These are phyloP conservation scores for Pteropus alecto DNA, from an alignment of 2,113 vertebrate species.

Conservation along the genomic window DNA sequence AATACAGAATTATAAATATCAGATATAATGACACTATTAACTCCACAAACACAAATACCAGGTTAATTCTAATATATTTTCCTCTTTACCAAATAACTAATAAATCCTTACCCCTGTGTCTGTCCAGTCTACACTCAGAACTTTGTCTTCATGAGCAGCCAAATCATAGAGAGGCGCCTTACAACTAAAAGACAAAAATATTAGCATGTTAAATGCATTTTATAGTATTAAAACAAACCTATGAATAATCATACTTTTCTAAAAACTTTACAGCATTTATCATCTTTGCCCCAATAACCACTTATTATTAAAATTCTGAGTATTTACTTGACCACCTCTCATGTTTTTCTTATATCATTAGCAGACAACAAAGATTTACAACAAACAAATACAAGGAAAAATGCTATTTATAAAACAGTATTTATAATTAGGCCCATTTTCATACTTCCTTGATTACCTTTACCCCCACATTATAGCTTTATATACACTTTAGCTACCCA, in stretches of 20 bases:
- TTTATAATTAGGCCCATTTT: not conserved
- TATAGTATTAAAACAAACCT: not conserved
- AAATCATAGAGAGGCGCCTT: conserved; percentile 97
- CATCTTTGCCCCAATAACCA: not conserved
- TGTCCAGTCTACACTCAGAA: conserved; percentile 97
- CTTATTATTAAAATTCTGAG: conserved; percentile 34
- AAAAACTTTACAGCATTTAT: not conserved
- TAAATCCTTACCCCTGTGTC: conserved; percentile 91
- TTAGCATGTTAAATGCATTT: not conserved
- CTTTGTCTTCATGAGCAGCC: conserved; percentile 97
- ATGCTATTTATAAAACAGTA: not conserved
- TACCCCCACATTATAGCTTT: not conserved
- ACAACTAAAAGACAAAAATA: conserved; percentile 84
- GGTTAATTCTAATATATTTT: not conserved
- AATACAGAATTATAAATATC: conserved; percentile 48
- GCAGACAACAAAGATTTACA: not conserved
- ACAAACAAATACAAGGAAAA: conserved; percentile 37
- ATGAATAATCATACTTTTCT: not conserved
- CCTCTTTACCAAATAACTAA: conserved; percentile 29
- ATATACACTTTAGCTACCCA: not conserved
- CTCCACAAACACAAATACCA: not conserved
- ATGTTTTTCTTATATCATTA: conserved; percentile 14
- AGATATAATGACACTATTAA: not conserved
- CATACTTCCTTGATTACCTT: not conserved
- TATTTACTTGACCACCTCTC: not conserved